Evolutionary conservation across 2,797 vertebrate species (phyloP), one percentile per base, ranked within the genome.

Genomic region (Triplophysa yarkandensis): DNA sequence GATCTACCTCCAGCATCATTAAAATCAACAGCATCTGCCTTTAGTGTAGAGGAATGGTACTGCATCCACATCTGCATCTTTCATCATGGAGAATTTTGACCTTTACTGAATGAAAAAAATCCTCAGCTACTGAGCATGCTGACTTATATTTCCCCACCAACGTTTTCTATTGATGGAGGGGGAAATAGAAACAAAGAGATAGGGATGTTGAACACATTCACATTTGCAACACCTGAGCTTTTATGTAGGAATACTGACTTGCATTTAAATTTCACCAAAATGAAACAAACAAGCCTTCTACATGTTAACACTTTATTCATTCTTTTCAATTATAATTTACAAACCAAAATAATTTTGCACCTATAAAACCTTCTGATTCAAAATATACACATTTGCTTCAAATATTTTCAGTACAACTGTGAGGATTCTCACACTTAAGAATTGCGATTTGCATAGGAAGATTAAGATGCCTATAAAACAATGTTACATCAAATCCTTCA

Each of bases 41-140:
- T 68, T 77, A 16, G 41, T 68, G 81, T 44, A 34, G n/a, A 4
- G 43, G 28, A 75, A 52, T 2, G 25, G 17, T 9, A 57, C 27
- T 34, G 19, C 23, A 32, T 57, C 54, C 32, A 50, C 34, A 32
- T 63, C 32, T 70, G 52, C 70, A 28, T 43, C 43, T 72, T 43
- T 78, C 63, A 67, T 82, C 78, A 82, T 73, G 76, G 72, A 82
- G 72, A 65, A 78, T 76, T 34, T 4, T 80, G 69, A 82, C 76
- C 68, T 82, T 82, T 82, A 30, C 58, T 34, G 21, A 27, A 19
- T 43, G 2, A 70, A 62, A 76, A n/a, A 50, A 65, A 65, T 1
- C n/a, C 9, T 54, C 63, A 72, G 23, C 57, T 55, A 36, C 55
- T 63, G 67, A 77, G 60, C n/a, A 16, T 75, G 78, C 71, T 57